Evolutionary conservation across 2,113 vertebrate species (phyloP).

Genomic region (Aldabrachelys gigantea): DNA sequence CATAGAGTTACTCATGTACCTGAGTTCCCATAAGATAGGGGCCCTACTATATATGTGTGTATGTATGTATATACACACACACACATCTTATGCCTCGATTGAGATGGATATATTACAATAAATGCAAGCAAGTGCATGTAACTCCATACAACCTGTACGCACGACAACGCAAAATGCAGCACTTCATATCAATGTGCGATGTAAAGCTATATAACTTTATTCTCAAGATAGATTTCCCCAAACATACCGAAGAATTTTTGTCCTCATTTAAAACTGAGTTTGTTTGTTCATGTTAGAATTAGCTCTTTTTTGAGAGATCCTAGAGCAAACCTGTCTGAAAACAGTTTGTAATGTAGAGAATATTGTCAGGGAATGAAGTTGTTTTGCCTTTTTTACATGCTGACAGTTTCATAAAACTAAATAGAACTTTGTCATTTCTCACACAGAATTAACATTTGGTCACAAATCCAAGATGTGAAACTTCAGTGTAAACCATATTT

Average conservation of each 20-base stretch:
- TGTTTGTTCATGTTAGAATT: not conserved
- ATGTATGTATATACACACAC: too few species aligned
- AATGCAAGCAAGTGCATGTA: too few species aligned
- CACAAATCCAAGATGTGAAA: not conserved
- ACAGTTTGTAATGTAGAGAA: not conserved
- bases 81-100: fast-evolving
- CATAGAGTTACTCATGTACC: fast-evolving
- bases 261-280: not conserved
- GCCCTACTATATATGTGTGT: fast-evolving
- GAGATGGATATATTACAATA: fast-evolving
- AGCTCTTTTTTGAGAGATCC: not conserved
- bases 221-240: not conserved
- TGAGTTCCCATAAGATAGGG: fast-evolving
- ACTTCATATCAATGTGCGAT: not conserved
- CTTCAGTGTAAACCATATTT: not conserved
- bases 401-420: not conserved
- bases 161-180: too few species aligned
- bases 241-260: not conserved
- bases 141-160: fast-evolving
- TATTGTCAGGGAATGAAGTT: not conserved
- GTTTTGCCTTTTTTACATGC: not conserved
- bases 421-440: not conserved
- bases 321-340: not conserved
- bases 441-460: not conserved
- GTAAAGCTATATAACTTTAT: not conserved